These are phyloP conservation scores for Megaustenia siamemsis DNA, from an alignment of 2,888 invertebrate genomes.

Conservation along the genomic window DNA sequence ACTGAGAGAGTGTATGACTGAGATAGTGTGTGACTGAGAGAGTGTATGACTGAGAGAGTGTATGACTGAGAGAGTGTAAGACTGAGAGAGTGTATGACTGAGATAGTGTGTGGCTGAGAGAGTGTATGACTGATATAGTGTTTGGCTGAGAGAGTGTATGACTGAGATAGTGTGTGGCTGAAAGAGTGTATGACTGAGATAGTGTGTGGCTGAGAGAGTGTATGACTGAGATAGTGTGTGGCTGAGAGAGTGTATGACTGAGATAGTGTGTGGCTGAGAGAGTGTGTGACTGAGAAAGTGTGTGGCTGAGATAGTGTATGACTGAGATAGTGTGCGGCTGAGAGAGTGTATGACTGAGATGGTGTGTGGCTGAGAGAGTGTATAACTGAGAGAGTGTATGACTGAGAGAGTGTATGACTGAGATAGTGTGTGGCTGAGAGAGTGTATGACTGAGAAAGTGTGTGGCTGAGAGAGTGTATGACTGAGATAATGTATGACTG, in stretches of 20 bases:
- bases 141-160: too few relatives aligned
- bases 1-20: not conserved
- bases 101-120: not conserved
- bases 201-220: too few relatives aligned
- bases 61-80: not conserved
- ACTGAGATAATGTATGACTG: not conserved
- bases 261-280: too few relatives aligned
- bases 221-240: too few relatives aligned
- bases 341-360: too few relatives aligned
- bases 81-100: not conserved
- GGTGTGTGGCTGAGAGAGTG: not conserved
- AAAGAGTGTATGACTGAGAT: too few relatives aligned
- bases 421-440: not conserved
- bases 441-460: not conserved
- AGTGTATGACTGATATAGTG: not conserved
- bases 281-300: too few relatives aligned
- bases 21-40: not conserved
- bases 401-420: not conserved
- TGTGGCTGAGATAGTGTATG: too few relatives aligned
- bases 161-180: too few relatives aligned
- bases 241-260: too few relatives aligned
- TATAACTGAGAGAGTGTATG: not conserved
- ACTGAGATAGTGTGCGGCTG: too few relatives aligned
- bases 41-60: not conserved
- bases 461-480: not conserved